Conservation (phyloP, 92 coral and sea anemone species). For the Porites rus region DNA sequence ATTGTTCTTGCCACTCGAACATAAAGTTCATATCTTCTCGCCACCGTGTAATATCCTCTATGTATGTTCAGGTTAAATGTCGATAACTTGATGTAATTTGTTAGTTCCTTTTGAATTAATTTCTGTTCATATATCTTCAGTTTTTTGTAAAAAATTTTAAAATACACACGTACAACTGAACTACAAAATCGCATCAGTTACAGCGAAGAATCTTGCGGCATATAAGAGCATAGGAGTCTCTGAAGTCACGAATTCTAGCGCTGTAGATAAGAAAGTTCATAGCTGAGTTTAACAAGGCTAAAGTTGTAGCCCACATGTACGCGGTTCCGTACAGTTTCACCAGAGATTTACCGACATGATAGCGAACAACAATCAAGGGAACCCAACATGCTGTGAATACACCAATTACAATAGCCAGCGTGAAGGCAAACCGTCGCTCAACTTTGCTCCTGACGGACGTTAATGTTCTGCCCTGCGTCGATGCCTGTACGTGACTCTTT, state of each 20-base stretch:
- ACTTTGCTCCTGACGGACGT: conserved; percentile 21
- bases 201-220: conserved; percentile 29
- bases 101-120: too few species aligned
- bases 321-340: conserved; percentile 55
- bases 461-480: background rate
- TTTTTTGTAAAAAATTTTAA: too few species aligned
- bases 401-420: conserved; percentile 54
- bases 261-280: conserved; percentile 66
- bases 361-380: conserved; percentile 44
- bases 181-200: background rate
- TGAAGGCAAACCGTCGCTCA: conserved; percentile 57
- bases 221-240: conserved; percentile 35
- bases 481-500: background rate
- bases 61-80: too few species aligned
- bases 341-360: conserved; percentile 21
- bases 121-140: too few species aligned
- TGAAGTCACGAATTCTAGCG: conserved; percentile 48
- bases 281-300: conserved; percentile 58
- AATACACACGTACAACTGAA: too few species aligned
- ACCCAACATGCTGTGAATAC: conserved; percentile 48
- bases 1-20: too few species aligned
- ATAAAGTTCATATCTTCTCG: too few species aligned
- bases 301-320: conserved; percentile 63
- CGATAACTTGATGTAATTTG: too few species aligned
- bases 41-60: too few species aligned